Base-by-base conservation (phyloP, 2,113 vertebrate species). In the Triplophysa tibetana region DNA sequence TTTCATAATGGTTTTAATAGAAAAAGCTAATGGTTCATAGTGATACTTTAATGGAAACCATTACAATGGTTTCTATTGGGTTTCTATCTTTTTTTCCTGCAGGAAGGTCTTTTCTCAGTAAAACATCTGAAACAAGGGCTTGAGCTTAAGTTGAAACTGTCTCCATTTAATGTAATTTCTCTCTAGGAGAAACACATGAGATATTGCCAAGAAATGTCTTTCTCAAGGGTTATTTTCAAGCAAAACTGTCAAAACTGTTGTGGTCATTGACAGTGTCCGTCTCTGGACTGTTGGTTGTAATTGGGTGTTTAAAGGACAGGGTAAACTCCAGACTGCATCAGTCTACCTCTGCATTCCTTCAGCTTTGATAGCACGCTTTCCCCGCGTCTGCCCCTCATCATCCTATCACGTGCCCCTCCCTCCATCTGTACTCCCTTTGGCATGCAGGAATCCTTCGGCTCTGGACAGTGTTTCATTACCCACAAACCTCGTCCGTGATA, bases 401-500 rank as follows among this genome's bases (percentile, higher is more conserved):
- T 58, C 70, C 66, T 56, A 69, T 65, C 63, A 75, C 17, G 21
- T 19, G 26, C 66, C 79, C 77, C 81, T 78, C 75, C 76, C 70
- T 70, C 81, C 61, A 77, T 83, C 90, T 75, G 73, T 75, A 38
- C 73, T 91, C 90, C 92, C 91, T 89, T 89, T 88, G 86, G 85
- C 85, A 88, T 85, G 65, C 85, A 90, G 89, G 90, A 92, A 91
- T 93, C 90, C 85, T 83, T 82, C 68, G 78, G 87, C 85, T 93
- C 92, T 93, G 92, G 92, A 93, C 89, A 92, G 88, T 92, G 92
- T 93, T 93, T 89, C 84, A 87, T 90, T 90, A 87, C 85, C 82
- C 84, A 87, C 89, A 90, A 90, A 85, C 90, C 88, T 88, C 84
- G 88, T 91, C 82, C 86, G 82, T 93, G 90, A 92, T 92, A 90